phyloP scores from a whole-genome alignment of 2,113 vertebrate species.

The Pseudorectes ferrugineus region DNA sequence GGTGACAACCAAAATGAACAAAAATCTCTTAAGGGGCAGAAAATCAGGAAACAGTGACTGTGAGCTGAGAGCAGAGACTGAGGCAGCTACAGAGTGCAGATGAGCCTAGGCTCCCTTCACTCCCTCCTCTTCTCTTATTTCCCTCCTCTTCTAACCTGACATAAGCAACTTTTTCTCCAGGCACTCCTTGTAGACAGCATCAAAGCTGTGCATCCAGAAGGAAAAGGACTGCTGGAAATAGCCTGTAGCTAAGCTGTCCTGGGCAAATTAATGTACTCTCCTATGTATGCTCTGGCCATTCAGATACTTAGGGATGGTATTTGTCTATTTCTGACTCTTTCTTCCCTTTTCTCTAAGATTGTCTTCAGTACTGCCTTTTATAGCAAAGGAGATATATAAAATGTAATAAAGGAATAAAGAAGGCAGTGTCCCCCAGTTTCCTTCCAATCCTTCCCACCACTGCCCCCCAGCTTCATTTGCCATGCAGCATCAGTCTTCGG shows the following conservation, averaged over 20 bases:
- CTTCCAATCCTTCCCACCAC: not conserved
- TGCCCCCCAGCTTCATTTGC: not conserved
- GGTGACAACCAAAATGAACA: not conserved
- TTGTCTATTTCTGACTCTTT: not conserved
- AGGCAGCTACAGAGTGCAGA: not conserved
- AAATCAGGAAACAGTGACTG: not conserved
- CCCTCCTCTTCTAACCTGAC: not conserved
- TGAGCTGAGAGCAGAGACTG: not conserved
- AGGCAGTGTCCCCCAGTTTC: not conserved
- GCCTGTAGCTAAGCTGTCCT: not conserved
- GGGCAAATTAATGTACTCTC: not conserved
- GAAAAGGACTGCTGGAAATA: conserved; percentile 22
- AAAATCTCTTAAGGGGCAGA: not conserved
- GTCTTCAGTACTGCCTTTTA: not conserved
- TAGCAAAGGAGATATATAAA: not conserved
- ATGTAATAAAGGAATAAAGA: not conserved
- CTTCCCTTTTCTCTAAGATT: not conserved
- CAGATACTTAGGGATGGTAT: not conserved
- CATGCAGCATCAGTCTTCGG: not conserved
- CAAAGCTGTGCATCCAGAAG: conserved; percentile 26
- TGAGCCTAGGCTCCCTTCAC: not conserved
- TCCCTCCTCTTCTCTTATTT: not conserved
- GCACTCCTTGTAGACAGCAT: not conserved
- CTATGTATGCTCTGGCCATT: not conserved
- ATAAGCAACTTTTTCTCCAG: conserved; percentile 16